Evolutionary conservation across 2,888 invertebrate genomes (phyloP), one percentile per base, ranked within the genome.

Genomic region (Nudaria mundana): DNA sequence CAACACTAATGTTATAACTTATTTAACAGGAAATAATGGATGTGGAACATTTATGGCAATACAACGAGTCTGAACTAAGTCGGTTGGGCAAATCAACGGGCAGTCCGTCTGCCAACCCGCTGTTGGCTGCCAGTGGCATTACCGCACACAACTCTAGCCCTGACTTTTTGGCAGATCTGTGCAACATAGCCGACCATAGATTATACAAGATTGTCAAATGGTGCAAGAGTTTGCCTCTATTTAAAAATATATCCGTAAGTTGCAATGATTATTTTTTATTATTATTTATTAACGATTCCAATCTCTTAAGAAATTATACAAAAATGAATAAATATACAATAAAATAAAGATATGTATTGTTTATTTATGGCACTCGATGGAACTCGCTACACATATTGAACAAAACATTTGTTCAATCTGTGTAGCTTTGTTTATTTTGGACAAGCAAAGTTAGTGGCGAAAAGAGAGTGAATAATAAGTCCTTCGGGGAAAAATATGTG

Each of bases 151-250:
- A 93, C 76, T 92, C 93, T 36, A 93, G 93, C 81, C 95, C 95
- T 0, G 96, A 97, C 85, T 94, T 95, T 77, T 91, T 97, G 36
- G 95, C 96, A 1, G 96, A 96, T 81, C 90, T 97, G 68, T 97
- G 97, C 90, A 95, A 96, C 74, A 97, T 97, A 46, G 98, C 98
- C 30, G 98, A 98, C 81, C 96, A 98, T 79, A 91, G 98, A 31
- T 91, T 98, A 11, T 98, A 98, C 79, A 97, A 98, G 90, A 97
- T 98, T 60, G 98, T 98, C 49, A 97, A 98, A 76, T 98, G 98
- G 98, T 98, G 98, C 89, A 97, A 98, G 80, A 98, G 97, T 79
- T 87, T 98, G 76, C 98, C 98, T 10, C 92, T 98, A 15, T 98
- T 98, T 78, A 97, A 98, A 77, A 97, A 97, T 82, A 98, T 98